A percentile compares a stretch with the other conserved stretches of the same genome.
Conservation (phyloP, 2,797 vertebrate species). For the Sebastes oblongus region DNA sequence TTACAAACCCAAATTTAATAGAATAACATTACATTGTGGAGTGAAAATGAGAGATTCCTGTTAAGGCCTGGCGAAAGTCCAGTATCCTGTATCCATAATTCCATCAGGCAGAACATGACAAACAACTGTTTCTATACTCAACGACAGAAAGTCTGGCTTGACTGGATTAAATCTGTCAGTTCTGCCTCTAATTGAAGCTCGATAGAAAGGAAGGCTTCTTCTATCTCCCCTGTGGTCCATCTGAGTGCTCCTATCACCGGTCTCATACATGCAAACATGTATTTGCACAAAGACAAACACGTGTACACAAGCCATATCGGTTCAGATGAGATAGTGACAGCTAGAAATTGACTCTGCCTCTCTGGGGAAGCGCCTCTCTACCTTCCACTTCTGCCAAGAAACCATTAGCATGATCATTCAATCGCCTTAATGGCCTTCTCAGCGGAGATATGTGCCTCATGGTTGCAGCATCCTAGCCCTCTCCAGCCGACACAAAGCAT, state of each 20-base stretch:
- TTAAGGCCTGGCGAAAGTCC: conserved; percentile 36
- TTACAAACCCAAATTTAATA: conserved; percentile 23
- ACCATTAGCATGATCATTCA: conserved; percentile 65
- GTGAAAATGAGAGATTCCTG: conserved; percentile 47
- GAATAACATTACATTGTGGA: neutral
- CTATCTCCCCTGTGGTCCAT: conserved; percentile 29
- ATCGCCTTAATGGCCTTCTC: conserved; percentile 64
- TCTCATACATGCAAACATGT: neutral
- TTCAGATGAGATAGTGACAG: conserved; percentile 27
- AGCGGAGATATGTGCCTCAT: conserved; percentile 41
- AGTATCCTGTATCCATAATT: conserved; percentile 57
- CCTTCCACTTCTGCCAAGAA: conserved; percentile 59
- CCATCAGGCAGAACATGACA: conserved; percentile 55
- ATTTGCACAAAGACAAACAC: neutral
- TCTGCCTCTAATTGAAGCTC: conserved; percentile 49
- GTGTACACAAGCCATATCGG: neutral
- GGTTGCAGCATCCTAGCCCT: conserved; percentile 21
- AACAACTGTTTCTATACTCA: conserved; percentile 36
- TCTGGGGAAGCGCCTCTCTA: conserved; percentile 27
- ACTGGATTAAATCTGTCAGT: conserved; percentile 54
- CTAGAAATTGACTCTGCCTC: conserved; percentile 31
- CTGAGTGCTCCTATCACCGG: conserved; percentile 30
- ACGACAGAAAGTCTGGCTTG: conserved; percentile 45
- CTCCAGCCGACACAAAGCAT: conserved; percentile 18
- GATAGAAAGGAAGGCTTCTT: conserved; percentile 39